Evolutionary conservation across 2,797 vertebrate species (phyloP).

Genomic region (Danionella dracula): DNA sequence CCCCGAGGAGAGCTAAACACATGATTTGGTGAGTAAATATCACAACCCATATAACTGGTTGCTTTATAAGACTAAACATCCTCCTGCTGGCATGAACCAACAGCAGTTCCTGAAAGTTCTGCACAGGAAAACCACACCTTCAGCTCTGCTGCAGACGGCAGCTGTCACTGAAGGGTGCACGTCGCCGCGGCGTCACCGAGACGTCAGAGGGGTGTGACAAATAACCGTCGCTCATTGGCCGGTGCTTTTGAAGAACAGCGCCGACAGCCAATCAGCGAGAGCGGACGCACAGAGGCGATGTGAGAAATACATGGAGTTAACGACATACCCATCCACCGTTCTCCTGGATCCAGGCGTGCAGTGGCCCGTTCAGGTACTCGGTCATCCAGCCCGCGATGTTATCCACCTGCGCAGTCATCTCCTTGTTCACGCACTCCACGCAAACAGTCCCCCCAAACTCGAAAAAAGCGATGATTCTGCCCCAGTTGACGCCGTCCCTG

Average conservation of each 20-base stretch:
- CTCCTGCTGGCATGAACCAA: conserved; percentile 18
- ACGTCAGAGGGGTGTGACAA: conserved; percentile 72
- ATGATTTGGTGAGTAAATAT: conserved; percentile 12
- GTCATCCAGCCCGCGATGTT: conserved; percentile 95
- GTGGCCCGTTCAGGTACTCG: conserved; percentile 91
- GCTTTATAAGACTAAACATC: neutral
- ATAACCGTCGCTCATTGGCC: conserved; percentile 51
- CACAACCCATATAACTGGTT: neutral
- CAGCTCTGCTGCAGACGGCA: conserved; percentile 21
- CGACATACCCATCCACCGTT: conserved; percentile 98
- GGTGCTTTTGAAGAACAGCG: conserved; percentile 48
- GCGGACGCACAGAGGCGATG: conserved; percentile 1
- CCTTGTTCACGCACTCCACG: conserved; percentile 87
- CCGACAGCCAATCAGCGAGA: conserved; percentile 48
- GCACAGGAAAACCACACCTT: conserved; percentile 25
- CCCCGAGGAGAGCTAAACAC: neutral
- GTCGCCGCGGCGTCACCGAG: conserved; percentile 40
- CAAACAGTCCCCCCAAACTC: conserved; percentile 96
- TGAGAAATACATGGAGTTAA: neutral
- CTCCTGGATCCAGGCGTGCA: conserved; percentile 94
- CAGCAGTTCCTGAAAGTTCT: conserved; percentile 17
- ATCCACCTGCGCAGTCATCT: conserved; percentile 88
- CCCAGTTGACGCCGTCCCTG: conserved; percentile 97
- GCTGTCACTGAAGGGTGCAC: conserved; percentile 33
- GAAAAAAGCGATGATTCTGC: conserved; percentile 96